Base-by-base conservation (phyloP, 2,113 vertebrate genomes). In the Bubo scandiacus region DNA sequence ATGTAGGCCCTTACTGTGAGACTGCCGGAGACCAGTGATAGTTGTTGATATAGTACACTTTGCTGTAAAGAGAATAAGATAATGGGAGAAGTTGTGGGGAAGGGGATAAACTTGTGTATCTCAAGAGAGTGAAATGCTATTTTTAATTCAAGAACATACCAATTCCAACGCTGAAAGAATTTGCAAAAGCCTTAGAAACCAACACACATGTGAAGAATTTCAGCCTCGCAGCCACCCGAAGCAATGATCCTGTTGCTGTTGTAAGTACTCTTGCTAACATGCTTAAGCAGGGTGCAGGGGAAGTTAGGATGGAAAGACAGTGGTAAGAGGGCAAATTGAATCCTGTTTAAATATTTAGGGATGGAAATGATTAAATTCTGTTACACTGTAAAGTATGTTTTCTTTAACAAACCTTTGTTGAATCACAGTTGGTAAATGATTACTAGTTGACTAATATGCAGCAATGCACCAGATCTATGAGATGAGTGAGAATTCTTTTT, bases 121-220 rank as follows among this genome's bases (percentile, higher is more conserved):
- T 94, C 85, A 61, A 72, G 88, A 94, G 66, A 75, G 36, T 81
- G 38, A 95, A 94, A 92, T 62, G 86, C 78, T 96, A 15, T 96
- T 98, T 96, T 92, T 96, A 88, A 90, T 98, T 98, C 36, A 94
- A 99, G 99, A 99, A 99, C 97, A 99, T 99, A 97, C 99, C 99
- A 14, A 99, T 99, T 96, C 99, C 99, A 84, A 99, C 98, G 2
- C 98, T 99, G 93, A 99, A 99, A 98, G 99, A 99, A 78, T 98
- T 99, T 54, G 99, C 99, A 30, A 99, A 99, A 98, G 99, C 99
- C 95, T 98, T 99, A 98, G 99, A 99, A 98, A 98, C 92, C 83
- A 99, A 99, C 98, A 98, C 97, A 0, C 97, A 99, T 11, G 99
- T 99, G 91, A 99, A 98, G 96, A 98, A 97, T 96, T 99, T 99